phyloP scores from a whole-genome alignment of 2,113 vertebrate species.

The Mirza zaza region DNA sequence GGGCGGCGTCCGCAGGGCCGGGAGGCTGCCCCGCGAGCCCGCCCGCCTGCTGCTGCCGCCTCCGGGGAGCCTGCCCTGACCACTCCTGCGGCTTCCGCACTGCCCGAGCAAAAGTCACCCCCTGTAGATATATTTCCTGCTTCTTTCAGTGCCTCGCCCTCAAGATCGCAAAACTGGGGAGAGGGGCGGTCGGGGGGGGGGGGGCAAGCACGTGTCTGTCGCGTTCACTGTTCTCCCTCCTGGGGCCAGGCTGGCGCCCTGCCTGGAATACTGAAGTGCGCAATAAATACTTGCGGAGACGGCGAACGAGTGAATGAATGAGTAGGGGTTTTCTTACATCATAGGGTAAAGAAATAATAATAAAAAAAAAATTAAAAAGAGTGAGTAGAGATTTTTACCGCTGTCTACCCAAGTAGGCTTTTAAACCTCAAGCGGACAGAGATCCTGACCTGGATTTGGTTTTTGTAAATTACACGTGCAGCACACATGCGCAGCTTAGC shows the following conservation, averaged over 20 bases:
- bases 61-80: neutral
- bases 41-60: neutral
- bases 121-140: neutral
- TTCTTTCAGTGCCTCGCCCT: neutral
- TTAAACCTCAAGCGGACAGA: neutral
- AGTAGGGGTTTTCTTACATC: neutral
- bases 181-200: no score
- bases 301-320: neutral
- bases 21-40: no score
- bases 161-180: neutral
- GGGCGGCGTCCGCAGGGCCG: accelerated
- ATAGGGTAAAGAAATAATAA: no score
- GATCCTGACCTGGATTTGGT: neutral
- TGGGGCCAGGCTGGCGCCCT: neutral
- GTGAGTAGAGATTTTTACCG: neutral
- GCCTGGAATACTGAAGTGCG: neutral
- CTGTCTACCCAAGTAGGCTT: neutral
- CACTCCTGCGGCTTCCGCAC: neutral
- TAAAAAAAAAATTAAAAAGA: no score
- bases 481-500: neutral
- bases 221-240: neutral
- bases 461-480: neutral
- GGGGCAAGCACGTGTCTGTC: neutral
- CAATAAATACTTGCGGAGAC: neutral
- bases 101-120: neutral